Evolutionary conservation across 2,113 vertebrate genomes (phyloP).

Genomic region (Oryzias melastigma): DNA sequence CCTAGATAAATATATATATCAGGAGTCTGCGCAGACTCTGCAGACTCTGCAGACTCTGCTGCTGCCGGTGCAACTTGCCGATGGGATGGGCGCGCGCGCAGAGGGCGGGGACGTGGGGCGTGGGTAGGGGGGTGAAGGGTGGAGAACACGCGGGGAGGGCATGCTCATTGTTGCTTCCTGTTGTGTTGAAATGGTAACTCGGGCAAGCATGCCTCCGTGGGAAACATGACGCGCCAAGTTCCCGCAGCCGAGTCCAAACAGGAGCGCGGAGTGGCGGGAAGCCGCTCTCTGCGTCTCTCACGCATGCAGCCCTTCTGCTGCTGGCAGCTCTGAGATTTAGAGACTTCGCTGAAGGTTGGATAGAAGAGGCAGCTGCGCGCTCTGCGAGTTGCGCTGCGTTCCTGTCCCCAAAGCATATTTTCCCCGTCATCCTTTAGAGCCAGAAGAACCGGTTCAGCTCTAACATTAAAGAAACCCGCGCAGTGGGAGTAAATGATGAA

Average conservation of each 20-base stretch:
- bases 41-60: neutral
- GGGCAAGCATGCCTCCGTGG: conserved; percentile 36
- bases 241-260: no score
- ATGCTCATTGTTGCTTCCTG: conserved; percentile 52
- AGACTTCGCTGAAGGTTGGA: neutral
- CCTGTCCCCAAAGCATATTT: neutral
- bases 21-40: conserved; percentile 20
- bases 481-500: conserved; percentile 42
- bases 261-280: no score
- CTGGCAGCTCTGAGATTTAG: neutral
- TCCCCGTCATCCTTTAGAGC: neutral
- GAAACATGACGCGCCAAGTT: conserved; percentile 10
- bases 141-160: neutral
- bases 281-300: conserved; percentile 27
- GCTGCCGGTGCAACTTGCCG: conserved; percentile 28
- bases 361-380: no score
- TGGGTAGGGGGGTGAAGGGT: neutral
- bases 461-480: conserved; percentile 18
- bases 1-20: conserved; percentile 44
- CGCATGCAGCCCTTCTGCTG: conserved; percentile 9
- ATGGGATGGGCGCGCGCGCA: conserved; percentile 57
- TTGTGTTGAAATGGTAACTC: conserved; percentile 57
- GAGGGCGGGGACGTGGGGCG: conserved; percentile 56
- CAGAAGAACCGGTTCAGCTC: neutral
- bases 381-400: conserved; percentile 23